Percentiles rank a stretch among this genome's conserved stretches.
These are phyloP conservation scores for Sisor rabdophorus DNA, from an alignment of 2,113 vertebrate genomes.

Conservation along the genomic window DNA sequence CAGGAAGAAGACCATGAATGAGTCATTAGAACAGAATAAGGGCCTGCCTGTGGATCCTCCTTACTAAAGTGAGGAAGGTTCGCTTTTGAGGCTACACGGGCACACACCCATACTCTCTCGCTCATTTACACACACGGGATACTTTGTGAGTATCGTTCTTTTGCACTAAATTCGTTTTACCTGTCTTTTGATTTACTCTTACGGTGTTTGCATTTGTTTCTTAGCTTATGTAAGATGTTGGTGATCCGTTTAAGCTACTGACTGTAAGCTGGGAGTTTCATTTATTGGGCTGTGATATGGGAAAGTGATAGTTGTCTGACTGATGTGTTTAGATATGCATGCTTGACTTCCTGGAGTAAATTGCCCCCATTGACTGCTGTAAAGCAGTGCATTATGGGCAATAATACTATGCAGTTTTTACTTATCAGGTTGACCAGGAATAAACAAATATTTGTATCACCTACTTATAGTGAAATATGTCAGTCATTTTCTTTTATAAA, in stretches of 20 bases:
- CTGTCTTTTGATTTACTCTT: neutral
- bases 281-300: neutral
- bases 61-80: slow-evolving; percentile 54
- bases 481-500: neutral
- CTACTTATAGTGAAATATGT: neutral
- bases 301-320: slow-evolving; percentile 2
- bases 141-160: slow-evolving; percentile 64
- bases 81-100: slow-evolving; percentile 47
- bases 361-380: neutral
- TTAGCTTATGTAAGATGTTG: neutral
- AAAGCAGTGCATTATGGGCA: neutral
- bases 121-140: slow-evolving; percentile 4
- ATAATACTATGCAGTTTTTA: neutral
- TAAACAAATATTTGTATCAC: neutral
- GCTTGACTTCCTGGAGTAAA: neutral
- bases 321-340: slow-evolving; percentile 15
- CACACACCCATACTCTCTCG: neutral
- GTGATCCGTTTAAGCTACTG: neutral
- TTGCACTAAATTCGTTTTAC: slow-evolving; percentile 27
- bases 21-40: slow-evolving; percentile 70
- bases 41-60: slow-evolving; percentile 59
- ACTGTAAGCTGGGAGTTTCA: neutral
- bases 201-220: neutral
- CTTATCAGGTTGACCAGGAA: neutral
- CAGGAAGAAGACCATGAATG: slow-evolving; percentile 69